These are phyloP conservation scores for Ia io DNA, from an alignment of 2,113 vertebrate species.

Conservation along the genomic window DNA sequence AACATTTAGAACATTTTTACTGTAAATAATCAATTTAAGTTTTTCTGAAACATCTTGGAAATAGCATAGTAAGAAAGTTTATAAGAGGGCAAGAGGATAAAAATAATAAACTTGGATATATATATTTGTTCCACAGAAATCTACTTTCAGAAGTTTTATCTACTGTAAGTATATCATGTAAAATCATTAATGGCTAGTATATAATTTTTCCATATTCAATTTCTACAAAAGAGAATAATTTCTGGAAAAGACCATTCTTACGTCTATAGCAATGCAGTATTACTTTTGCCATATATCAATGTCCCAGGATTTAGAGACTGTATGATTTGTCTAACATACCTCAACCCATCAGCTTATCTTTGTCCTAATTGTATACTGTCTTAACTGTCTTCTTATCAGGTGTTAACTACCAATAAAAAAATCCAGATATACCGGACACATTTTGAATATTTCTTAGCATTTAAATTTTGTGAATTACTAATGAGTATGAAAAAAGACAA, in stretches of 20 bases:
- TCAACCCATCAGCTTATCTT: not conserved
- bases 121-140: not conserved
- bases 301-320: not conserved
- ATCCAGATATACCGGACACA: not conserved
- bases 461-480: not conserved
- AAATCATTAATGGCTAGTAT: not conserved
- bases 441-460: not conserved
- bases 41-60: not conserved
- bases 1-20: not conserved
- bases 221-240: not conserved
- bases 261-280: not conserved
- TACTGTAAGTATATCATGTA: not conserved
- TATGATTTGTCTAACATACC: not conserved
- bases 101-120: not conserved
- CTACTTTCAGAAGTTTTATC: not conserved
- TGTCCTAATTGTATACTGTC: not conserved
- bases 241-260: not conserved
- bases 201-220: not conserved
- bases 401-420: not conserved
- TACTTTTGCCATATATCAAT: not conserved
- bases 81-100: not conserved
- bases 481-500: not conserved
- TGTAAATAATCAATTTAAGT: not conserved
- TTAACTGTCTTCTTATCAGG: not conserved
- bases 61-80: rapidly evolving